Evolutionary conservation across 2,888 invertebrate genomes (phyloP), one percentile per base, ranked within the genome.

Genomic region (Synanthedon tipuliformis): DNA sequence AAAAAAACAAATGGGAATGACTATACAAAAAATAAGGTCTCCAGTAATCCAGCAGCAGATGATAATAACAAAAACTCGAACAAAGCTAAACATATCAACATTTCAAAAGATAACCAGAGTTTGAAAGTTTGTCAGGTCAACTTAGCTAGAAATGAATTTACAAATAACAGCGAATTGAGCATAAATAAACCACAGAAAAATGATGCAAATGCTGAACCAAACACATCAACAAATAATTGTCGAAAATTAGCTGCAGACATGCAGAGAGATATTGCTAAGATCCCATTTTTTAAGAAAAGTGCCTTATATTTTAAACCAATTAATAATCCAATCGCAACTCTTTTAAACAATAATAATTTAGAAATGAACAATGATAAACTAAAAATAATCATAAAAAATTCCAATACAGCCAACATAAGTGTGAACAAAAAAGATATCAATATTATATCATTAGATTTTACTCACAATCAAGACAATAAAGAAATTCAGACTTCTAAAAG

Each of bases 361-460:
- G 58, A 56, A 52, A 58, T 51, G 48, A 40, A 50, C 40, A 66
- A 63, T 56, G 81, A 83, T 59, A 78, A 86, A 55, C 79, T 86
- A 59, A 73, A 80, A 61, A 84, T 87, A 51, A 74, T 77, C 15
- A 81, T 87, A 40, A 84, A 75, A 75, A 70, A 80, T 50, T 82
- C 84, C 11, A 76, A 68, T 58, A 79, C 74, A 45, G 73, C 85
- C 51, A 85, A 82, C 59, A 79, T 86, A 58, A 61, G 70, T 23
- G 82, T 86, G 41, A 75, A 77, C 56, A 78, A 78, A 56, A 81
- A 81, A 55, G 68, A 75, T 48, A 77, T n/a, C n/a, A n/a, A 73
- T 65, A 73, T 82, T 70, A 62, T 78, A 3, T 66, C 78, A 55
- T 59, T 81, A n/a, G 82, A 78, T 66, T 63, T 81, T 69, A 68